Conservation (phyloP, 2,113 vertebrate species). For the Nibea albiflora region DNA sequence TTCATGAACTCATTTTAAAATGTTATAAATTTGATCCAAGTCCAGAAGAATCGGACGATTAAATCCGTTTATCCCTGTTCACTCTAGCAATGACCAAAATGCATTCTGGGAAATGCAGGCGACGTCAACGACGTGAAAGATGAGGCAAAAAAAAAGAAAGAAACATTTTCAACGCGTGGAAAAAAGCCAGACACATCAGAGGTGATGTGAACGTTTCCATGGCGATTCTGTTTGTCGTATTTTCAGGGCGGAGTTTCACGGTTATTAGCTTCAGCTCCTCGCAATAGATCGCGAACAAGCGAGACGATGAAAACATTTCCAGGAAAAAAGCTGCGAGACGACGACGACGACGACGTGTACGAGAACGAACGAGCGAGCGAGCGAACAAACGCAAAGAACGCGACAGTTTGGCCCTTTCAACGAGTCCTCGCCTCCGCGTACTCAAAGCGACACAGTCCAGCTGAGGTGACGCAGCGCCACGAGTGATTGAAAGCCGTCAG, state of each 20-base stretch:
- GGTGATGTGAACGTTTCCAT: too few relatives aligned
- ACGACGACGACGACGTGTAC: background rate
- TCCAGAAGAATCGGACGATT: too few relatives aligned
- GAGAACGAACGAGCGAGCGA: background rate
- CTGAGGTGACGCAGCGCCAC: slow-evolving; percentile 61
- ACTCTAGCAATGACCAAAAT: too few relatives aligned
- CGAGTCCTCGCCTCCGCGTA: background rate
- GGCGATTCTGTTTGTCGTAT: background rate
- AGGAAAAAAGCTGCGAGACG: slow-evolving; percentile 1
- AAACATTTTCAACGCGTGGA: background rate
- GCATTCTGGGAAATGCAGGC: slow-evolving; percentile 29
- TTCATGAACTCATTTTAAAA: too few relatives aligned
- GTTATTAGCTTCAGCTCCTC: slow-evolving; percentile 33
- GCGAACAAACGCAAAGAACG: too few relatives aligned
- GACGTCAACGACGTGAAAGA: background rate
- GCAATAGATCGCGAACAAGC: background rate
- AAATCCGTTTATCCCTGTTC: too few relatives aligned
- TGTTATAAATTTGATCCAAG: too few relatives aligned
- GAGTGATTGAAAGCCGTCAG: slow-evolving; percentile 45
- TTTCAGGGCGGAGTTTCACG: slow-evolving; percentile 32
- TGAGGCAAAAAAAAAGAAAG: background rate
- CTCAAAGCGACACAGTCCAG: slow-evolving; percentile 34
- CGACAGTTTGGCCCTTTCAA: slow-evolving; percentile 17
- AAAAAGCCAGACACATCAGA: background rate
- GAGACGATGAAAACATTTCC: background rate